phyloP scores from a whole-genome alignment of 1,140 invertebrate species.

The Caenorhabditis brenneri region DNA sequence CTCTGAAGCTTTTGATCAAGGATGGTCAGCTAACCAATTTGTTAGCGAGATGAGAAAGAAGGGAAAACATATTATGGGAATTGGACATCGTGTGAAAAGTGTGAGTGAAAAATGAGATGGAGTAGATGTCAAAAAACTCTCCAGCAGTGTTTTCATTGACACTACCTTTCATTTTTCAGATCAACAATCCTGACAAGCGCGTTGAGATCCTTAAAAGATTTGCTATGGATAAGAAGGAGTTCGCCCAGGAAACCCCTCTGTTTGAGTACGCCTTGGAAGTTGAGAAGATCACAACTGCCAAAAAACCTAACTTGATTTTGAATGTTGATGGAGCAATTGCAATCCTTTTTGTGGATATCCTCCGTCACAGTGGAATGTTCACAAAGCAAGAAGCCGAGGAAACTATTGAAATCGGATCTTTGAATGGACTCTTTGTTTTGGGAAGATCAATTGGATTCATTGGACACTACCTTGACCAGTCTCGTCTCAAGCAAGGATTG shows the following conservation, averaged over 20 bases:
- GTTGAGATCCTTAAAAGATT: constrained; percentile 95
- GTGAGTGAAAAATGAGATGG: no score
- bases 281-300: constrained; percentile 97
- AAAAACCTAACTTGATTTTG: constrained; percentile 98
- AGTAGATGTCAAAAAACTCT: neutral
- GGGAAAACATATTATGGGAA: constrained; percentile 97
- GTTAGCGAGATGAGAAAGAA: constrained; percentile 96
- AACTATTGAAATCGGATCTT: constrained; percentile 92
- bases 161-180: constrained; percentile 74
- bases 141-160: neutral
- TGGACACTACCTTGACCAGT: constrained; percentile 98
- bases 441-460: constrained; percentile 98
- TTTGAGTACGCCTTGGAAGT: constrained; percentile 94
- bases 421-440: constrained; percentile 97
- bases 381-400: constrained; percentile 95
- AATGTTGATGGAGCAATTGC: constrained; percentile 99
- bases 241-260: constrained; percentile 85
- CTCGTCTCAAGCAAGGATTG: constrained; percentile 94
- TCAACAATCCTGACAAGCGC: constrained; percentile 98
- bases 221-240: constrained; percentile 74
- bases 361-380: constrained; percentile 86
- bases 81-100: constrained; percentile 96
- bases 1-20: constrained; percentile 89
- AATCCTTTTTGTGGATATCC: constrained; percentile 92
- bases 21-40: constrained; percentile 95